Evolutionary conservation across 2,113 vertebrate genomes (phyloP), one percentile per base, ranked within the genome.

Genomic region (Ivindomyrus marchei): DNA sequence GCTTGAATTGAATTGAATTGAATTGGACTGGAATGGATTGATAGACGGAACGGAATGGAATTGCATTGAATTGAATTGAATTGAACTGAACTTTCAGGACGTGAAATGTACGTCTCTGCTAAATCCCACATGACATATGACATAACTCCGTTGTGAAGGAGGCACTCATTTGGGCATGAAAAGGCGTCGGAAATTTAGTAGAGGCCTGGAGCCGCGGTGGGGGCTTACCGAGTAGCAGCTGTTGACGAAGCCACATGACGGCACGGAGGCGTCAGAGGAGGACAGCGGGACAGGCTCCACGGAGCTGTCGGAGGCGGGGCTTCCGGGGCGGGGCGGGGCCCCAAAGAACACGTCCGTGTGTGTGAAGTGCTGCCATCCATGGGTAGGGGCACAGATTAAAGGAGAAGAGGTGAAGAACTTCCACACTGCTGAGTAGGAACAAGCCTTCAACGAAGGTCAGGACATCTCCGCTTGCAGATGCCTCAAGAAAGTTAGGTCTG

Each of bases 231-330:
- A 92, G 91, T 95, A 95, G 91, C 95, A 92, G 94, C 92, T 93
- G 92, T 92, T 92, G 92, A 94, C 93, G 87, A 95, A 92, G 90
- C 91, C 92, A 52, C 88, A 93, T 87, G 91, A 91, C 11, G 93
- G 92, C 31, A 92, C 92, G 45, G 94, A 94, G 49, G 90, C 93
- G 90, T 95, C 95, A 36, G 96, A 96, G 53, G 92, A 94, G 80
- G 94, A 93, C 3, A 95, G 95, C 87, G 95, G 95, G 27, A 96
- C 94, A 0, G 95, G 95, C 94, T 96, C 96, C 91, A 96, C 95
- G 0, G 96, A 96, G 92, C 96, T 96, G 93, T 96, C 96, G 17
- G 95, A 96, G 91, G 95, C 92, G 86, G 96, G 94, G 90, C 96
- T 96, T 93, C 94, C 95, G 58, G 96, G 95, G 36, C 95, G 94